Base-by-base conservation (phyloP, 2,888 invertebrate genomes). In the Lamellibrachia columna region DNA sequence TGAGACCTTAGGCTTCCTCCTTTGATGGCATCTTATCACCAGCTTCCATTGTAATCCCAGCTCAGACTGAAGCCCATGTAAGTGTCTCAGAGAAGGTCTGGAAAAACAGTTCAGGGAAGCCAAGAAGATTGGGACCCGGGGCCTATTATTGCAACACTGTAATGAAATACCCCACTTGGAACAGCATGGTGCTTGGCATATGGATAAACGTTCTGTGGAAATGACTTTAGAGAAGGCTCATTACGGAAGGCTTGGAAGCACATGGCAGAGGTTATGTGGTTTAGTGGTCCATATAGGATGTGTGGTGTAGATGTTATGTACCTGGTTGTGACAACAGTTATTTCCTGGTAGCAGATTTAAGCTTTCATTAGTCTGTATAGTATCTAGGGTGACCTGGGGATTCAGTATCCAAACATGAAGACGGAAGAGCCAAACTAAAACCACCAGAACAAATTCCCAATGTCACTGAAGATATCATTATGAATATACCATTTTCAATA, bases 231-330 rank as follows among this genome's bases (percentile, higher is more conserved):
- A 40, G 40, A 40, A 40, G 40, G 40, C 40, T 40, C 40, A 40
- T 40, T 40, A 40, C 40, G 40, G 40, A 40, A 40, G 40, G 40
- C 40, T 75, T 6, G 75, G 75, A 75, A 22, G 75, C 75, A 75
- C 22, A 75, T 75, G 75, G 75, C 75, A 75, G 75, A 75, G 75
- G 75, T 75, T 75, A 22, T 75, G 75, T 75, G 75, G 75, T 75
- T 22, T 75, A 75, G 75, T 75, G 75, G 75, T n/a, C 15, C 22
- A 6, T 75, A 15, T 75, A 22, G n/a, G 75, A 75, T 6, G 75
- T 15, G 15, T 75, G 75, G n/a, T 75, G 75, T 75, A 75, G 75
- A 22, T 75, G 75, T 75, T 75, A 75, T 75, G 75, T 22, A 75
- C 22, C 75, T 4, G 15, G n/a, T n/a, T 75, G 75, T 75, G 75